Evolutionary conservation across 2,113 vertebrate genomes (phyloP).

Genomic region (Corythaixoides concolor): DNA sequence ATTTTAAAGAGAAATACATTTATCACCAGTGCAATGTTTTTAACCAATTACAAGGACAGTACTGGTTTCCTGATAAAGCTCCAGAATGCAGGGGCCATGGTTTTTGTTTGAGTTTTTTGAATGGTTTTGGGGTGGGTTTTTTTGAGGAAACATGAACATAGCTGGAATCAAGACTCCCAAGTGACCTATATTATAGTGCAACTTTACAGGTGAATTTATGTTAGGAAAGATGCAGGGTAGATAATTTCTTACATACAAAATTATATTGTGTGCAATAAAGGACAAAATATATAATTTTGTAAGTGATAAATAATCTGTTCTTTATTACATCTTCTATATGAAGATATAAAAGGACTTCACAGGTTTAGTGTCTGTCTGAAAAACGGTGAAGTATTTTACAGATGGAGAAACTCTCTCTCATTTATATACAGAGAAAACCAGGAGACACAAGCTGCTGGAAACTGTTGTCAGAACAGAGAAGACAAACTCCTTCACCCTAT

Average conservation of each 20-base stretch:
- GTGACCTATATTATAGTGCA: background rate
- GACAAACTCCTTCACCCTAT: background rate
- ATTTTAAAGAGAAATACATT: background rate
- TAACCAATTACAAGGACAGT: background rate
- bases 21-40: background rate
- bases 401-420: background rate
- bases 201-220: background rate
- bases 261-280: background rate
- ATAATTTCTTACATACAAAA: background rate
- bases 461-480: background rate
- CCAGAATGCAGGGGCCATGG: background rate
- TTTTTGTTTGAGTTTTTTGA: background rate
- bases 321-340: background rate
- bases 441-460: background rate
- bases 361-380: background rate
- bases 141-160: background rate
- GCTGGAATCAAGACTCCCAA: background rate
- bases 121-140: background rate
- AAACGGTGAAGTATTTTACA: background rate
- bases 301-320: background rate
- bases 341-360: background rate
- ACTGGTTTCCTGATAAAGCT: background rate
- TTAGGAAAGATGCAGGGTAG: background rate
- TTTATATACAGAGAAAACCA: background rate
- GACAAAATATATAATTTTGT: background rate